Base-by-base conservation (phyloP, 2,113 vertebrate genomes). In the Brienomyrus brachyistius region DNA sequence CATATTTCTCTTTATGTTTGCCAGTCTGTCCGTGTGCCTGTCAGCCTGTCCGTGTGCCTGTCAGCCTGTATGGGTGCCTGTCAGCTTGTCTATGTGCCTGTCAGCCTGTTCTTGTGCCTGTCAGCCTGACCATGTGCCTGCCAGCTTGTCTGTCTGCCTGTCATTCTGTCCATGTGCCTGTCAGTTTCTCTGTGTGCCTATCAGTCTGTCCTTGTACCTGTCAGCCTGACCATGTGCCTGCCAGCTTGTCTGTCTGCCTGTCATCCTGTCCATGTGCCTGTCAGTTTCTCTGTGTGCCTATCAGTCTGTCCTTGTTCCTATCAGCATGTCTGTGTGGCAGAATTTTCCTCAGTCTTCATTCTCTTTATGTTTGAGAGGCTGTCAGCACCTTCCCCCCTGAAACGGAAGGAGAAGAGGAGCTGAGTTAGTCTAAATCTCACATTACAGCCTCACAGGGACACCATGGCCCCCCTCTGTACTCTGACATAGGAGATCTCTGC, bases 351-450 rank as follows among this genome's bases (percentile, higher is more conserved):
- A 90, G 92, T 92, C 93, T 89, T 90, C 92, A 93, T 94, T 94
- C 93, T 94, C 95, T 94, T 96, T 94, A 92, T 95, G 93, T 95
- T 94, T 92, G 95, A 94, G 94, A 93, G 95, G 94, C 92, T 95
- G 90, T 94, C 89, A 93, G 74, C 87, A 87, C 90, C 93, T 92
- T 92, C 92, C 93, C 94, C 93, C 96, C 95, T 96, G 95, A 95
- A 96, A 96, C 95, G 95, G 91, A 96, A 95, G 95, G 95, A 96
- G 95, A 95, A 95, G 94, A 95, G 91, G 92, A 94, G 92, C 94
- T 90, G 87, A 83, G 94, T 96, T 96, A 96, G 93, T 93, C 47
- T 82, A 62, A 11, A 86, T 90, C 56, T n/a, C 56, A 70, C 83
- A 35, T 90, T 47, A 45, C 21, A 86, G 48, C 77, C 48, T 89